Conservation (phyloP, 2,888 invertebrate genomes). For the Lottia scabra region DNA sequence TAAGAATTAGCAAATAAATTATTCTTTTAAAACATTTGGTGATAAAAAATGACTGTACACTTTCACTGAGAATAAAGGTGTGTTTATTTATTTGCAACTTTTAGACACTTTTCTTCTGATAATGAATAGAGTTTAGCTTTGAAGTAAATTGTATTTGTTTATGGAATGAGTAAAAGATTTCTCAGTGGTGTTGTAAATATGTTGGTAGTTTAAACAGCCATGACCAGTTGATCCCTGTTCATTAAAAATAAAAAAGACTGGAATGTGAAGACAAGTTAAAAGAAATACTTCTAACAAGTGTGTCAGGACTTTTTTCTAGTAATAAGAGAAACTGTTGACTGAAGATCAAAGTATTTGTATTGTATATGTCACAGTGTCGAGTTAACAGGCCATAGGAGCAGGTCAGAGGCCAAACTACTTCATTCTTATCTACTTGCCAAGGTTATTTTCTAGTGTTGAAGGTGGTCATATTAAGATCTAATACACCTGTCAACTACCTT, state of each 20-base stretch:
- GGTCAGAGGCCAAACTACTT: background rate
- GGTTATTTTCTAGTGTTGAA: background rate
- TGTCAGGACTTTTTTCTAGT: conserved; percentile 1
- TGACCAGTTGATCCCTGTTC: no score
- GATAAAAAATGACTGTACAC: no score
- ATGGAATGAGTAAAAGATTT: no score
- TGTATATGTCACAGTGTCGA: conserved; percentile 7
- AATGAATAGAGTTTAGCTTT: no score
- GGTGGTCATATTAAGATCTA: background rate
- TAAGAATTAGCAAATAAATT: no score
- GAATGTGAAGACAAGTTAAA: background rate
- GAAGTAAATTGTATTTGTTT: no score
- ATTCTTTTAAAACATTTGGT: no score
- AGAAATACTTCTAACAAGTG: background rate
- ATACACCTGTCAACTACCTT: background rate
- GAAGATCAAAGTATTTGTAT: conserved; percentile 4
- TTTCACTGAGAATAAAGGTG: no score
- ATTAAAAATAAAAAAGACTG: background rate
- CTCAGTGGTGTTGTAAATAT: no score
- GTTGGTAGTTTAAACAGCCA: no score
- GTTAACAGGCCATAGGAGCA: background rate
- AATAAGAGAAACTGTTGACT: background rate
- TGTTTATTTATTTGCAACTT: no score
- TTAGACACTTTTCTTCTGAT: no score
- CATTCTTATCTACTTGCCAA: background rate